Evolutionary conservation across 2,113 vertebrate genomes (phyloP), one percentile per base, ranked within the genome.

Genomic region (Pedetes capensis): DNA sequence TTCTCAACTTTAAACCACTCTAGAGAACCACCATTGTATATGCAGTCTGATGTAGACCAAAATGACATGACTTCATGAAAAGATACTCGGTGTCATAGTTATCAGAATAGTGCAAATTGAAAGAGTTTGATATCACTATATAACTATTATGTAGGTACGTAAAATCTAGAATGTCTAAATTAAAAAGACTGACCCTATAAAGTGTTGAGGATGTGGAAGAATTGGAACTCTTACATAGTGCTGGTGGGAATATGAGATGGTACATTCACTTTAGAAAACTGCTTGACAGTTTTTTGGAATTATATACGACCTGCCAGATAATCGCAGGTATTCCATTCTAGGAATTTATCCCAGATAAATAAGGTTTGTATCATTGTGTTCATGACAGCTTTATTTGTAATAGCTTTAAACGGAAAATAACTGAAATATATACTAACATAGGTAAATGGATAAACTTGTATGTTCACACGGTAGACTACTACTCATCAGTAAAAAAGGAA

Each of bases 361-460:
- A 85, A 55, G 51, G 44, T 25, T 94, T 81, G 22, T 75, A 64
- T 34, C 5, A 55, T 27, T 20, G 8, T 94, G 27, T 86, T 93
- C 27, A 49, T 42, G 34, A 51, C 29, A 87, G 53, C 57, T 90
- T 90, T 84, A 66, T 74, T 61, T 79, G 1, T 12, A 82, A 63
- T 90, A 89, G 61, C 68, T 23, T 69, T n/a, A 57, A 86, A 68
- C 34, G 37, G 34, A 44, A 83, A 96, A 86, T 90, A 90, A 69
- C 11, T 32, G 17, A 29, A 22, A 61, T 89, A 39, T 72, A 37
- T 64, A 11, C 79, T 49, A 91, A 75, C 25, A 17, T 32, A 76
- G 32, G 4, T 83, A 32, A 79, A 39, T 82, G 23, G 22, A 22
- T 93, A 93, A 64, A 57, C 11, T 66, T 66, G 34, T 47, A 82